Conservation (phyloP, 2,797 vertebrate genomes). For the Lithobates pipiens region DNA sequence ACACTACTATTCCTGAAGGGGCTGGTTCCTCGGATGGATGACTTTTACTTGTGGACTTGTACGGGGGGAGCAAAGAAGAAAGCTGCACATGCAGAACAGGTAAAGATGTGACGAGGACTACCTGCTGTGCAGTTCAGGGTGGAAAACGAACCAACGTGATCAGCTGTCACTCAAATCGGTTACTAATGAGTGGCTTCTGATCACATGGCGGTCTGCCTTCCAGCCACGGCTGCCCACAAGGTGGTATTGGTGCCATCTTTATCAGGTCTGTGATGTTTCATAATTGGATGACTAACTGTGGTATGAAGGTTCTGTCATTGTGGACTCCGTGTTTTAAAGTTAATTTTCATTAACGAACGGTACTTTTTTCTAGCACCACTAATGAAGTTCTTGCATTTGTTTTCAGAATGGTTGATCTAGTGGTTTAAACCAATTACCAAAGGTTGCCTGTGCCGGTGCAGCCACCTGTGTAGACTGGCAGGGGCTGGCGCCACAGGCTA, state of each 20-base stretch:
- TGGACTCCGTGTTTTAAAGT: neutral
- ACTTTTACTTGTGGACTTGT: slow-evolving; percentile 17
- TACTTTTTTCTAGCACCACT: neutral
- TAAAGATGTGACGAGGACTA: neutral
- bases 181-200: neutral
- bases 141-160: neutral
- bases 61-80: neutral
- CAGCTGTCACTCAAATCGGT: neutral
- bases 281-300: neutral
- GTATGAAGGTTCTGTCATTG: neutral
- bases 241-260: neutral
- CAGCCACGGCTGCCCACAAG: neutral
- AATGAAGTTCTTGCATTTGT: neutral
- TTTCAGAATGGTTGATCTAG: neutral
- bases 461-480: slow-evolving; percentile 24
- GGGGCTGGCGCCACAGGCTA: slow-evolving; percentile 15
- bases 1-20: slow-evolving; percentile 26
- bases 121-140: neutral
- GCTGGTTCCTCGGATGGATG: slow-evolving; percentile 42
- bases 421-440: slow-evolving; percentile 39
- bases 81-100: neutral
- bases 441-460: slow-evolving; percentile 20
- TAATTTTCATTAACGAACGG: neutral
- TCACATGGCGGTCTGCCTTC: neutral
- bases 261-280: neutral